A percentile compares a stretch with the other conserved stretches of the same genome.
These are phyloP conservation scores for Lepidurus couesii DNA, from an alignment of 1,140 invertebrate species.

Conservation along the genomic window DNA sequence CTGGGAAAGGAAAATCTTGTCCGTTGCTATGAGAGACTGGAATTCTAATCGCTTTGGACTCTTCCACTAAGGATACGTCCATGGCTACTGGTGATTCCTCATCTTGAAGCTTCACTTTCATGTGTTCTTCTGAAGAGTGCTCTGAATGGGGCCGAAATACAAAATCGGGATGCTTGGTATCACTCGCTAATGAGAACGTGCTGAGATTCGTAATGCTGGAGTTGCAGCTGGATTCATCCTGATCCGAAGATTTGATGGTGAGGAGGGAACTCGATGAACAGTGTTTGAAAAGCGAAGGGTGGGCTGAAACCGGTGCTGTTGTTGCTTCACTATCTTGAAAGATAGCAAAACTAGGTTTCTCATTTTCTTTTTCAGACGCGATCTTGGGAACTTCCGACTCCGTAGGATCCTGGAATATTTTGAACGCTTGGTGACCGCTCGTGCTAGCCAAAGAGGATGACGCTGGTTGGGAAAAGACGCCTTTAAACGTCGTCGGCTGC, in stretches of 20 bases:
- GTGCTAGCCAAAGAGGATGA: not conserved
- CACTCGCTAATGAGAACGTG: not conserved
- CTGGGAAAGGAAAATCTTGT: not conserved
- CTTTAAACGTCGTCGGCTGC: not conserved
- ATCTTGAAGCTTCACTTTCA: not conserved
- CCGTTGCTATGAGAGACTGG: not conserved
- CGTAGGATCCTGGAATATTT: not conserved
- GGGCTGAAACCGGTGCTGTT: not conserved
- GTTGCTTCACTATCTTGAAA: not conserved
- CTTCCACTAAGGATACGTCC: not conserved
- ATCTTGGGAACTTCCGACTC: not conserved
- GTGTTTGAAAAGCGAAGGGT: not conserved
- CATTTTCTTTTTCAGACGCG: not conserved
- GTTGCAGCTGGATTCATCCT: not conserved
- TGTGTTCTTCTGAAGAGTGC: not conserved
- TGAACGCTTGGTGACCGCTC: not conserved
- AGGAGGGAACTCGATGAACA: not conserved
- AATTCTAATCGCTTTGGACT: not conserved
- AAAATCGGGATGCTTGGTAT: not conserved
- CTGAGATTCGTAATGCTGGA: slow-evolving; percentile 2
- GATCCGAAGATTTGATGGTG: not conserved
- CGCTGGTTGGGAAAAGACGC: not conserved
- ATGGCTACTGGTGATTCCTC: not conserved
- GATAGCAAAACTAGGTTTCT: not conserved
- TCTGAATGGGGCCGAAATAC: not conserved